Conservation (phyloP, 2,888 invertebrate species). For the Rhaphigaster nebulosa region DNA sequence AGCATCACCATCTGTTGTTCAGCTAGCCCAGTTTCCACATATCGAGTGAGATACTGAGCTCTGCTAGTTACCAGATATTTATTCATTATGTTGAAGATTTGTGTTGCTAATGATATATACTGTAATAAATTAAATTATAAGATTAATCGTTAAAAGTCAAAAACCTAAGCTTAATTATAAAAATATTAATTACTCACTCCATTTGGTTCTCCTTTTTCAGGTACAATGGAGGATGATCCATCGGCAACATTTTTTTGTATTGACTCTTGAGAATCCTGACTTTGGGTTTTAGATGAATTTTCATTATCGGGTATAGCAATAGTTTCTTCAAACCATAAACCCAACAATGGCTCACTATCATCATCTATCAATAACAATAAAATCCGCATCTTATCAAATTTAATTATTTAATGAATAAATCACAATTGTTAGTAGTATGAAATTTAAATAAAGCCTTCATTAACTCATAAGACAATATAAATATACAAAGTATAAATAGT, state of each 20-base stretch:
- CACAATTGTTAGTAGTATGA: background rate
- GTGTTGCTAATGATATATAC: constrained; percentile 89
- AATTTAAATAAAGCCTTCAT: background rate
- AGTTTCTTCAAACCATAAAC: constrained; percentile 95
- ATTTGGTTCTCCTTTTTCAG: constrained; percentile 84
- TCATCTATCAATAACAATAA: constrained; percentile 71
- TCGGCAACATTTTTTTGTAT: constrained; percentile 61
- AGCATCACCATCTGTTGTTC: constrained; percentile 92
- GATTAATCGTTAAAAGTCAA: background rate
- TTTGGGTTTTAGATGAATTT: constrained; percentile 63
- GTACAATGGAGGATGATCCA: constrained; percentile 74
- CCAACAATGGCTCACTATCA: constrained; percentile 88
- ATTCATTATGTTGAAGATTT: constrained; percentile 88
- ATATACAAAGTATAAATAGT: too few relatives aligned
- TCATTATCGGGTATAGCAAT: constrained; percentile 80
- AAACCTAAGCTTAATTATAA: background rate
- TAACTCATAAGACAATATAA: too few relatives aligned
- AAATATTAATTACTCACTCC: constrained; percentile 70
- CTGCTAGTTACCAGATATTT: constrained; percentile 82
- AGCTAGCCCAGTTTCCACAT: constrained; percentile 80
- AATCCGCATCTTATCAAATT: background rate
- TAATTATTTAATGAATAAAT: background rate
- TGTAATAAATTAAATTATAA: constrained; percentile 67
- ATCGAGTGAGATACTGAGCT: constrained; percentile 77
- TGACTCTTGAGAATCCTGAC: constrained; percentile 61